Base-by-base conservation (phyloP, 2,797 vertebrate genomes). In the Hippocampus kuda region DNA sequence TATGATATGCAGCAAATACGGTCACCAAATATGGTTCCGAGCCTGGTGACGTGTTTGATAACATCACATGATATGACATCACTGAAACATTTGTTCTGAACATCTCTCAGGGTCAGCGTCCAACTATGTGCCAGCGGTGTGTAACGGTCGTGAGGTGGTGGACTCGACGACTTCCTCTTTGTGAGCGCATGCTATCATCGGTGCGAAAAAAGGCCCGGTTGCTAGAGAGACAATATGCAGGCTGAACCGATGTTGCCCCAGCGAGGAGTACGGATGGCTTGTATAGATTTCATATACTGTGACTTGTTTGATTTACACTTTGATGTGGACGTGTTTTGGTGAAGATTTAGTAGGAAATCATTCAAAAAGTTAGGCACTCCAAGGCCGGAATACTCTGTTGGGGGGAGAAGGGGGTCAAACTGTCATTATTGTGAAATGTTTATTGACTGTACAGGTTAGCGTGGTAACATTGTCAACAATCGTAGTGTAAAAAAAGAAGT, bases 151-250 rank as follows among this genome's bases (percentile, higher is more conserved):
- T 0, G 96, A 98, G 83, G 95, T 98, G 75, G 94, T 98, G 77
- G 97, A 98, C 83, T 98, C 97, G 1, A 98, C 95, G 0, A 98
- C 96, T 0, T 98, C 97, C 0, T 99, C 97, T 53, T 91, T 99
- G 88, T 98, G 91, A 97, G 75, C 26, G 38, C 81, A 54, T 71
- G 75, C 65, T 65, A 71, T 48, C 77, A 24, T 24, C n/a, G n/a
- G 70, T 81, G 56, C 30, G 6, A 9, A 75, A 72, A 56, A 41
- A 70, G 66, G 74, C 74, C 42, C 72, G 49, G 41, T 56, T 30
- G 24, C 65, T n/a, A 26, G 24, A 81, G 71, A 80, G 70, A 77
- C 72, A 76, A 60, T 67, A 73, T 66, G 62, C 65, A 59, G 69
- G 83, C 67, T 68, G 71, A 79, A 73, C 9, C 30, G 76, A 30